Evolutionary conservation across 2,888 invertebrate genomes (phyloP).

Genomic region (Eupithecia abbreviata): DNA sequence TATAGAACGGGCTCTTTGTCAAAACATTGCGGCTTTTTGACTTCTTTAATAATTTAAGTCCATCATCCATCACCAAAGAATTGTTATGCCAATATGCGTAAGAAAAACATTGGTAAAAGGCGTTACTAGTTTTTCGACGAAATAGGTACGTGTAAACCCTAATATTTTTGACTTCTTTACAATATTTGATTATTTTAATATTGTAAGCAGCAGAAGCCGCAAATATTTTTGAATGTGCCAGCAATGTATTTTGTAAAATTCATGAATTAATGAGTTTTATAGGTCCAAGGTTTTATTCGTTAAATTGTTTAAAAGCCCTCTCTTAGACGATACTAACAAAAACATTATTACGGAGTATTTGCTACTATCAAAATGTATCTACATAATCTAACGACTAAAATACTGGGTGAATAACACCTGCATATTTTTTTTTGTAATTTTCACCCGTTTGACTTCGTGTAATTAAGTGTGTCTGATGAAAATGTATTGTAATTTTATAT

Average conservation of each 20-base stretch:
- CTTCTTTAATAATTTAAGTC: slow-evolving; percentile 4
- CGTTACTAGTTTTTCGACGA: slow-evolving; percentile 4
- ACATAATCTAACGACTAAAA: not conserved
- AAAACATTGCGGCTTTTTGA: slow-evolving; percentile 17
- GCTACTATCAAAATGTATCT: not conserved
- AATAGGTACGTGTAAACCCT: not conserved
- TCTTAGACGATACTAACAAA: not conserved
- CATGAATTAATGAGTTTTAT: not conserved
- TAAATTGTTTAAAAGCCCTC: not conserved
- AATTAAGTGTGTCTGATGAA: slow-evolving; percentile 30
- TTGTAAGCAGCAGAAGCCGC: not conserved
- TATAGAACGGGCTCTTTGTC: not conserved
- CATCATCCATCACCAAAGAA: not conserved
- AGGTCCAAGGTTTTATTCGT: not conserved
- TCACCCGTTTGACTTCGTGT: slow-evolving; percentile 16
- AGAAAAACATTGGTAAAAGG: not conserved
- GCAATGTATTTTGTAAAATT: slow-evolving; percentile 24
- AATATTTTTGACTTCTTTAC: slow-evolving; percentile 34
- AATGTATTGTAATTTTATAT: slow-evolving; percentile 41
- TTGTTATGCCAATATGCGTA: not conserved
- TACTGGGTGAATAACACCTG: not conserved
- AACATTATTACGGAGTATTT: not conserved
- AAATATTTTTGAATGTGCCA: slow-evolving; percentile 5
- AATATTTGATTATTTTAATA: slow-evolving; percentile 17
- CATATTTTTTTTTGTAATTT: slow-evolving; percentile 18